Evolutionary conservation across 92 coral and sea anemone species (phyloP), one percentile per base, ranked within the genome.

Genomic region (Anthopleura xanthogrammica): DNA sequence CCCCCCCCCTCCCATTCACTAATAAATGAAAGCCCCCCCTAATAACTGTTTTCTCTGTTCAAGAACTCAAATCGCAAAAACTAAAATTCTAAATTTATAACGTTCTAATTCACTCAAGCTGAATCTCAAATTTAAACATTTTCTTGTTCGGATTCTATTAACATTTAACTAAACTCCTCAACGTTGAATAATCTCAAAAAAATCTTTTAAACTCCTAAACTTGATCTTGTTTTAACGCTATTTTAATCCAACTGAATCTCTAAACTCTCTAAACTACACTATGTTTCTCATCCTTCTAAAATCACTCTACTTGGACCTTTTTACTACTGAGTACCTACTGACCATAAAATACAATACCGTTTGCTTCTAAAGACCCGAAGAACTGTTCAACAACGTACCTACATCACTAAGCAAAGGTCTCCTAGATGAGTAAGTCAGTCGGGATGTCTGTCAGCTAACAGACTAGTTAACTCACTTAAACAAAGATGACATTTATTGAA

Each of bases 281-380:
- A n/a, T n/a, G 41, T 11, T 79, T 20, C 60, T 80, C 43, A 57
- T 0, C 20, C 60, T 40, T 46, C 48, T 40, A 42, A 66, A 36
- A 80, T 62, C 74, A 13, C 42, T 36, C 5, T 23, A 68, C 74
- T n/a, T 68, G 40, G 1, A 65, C 20, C 29, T 64, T 52, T 9
- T 60, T 70, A 55, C 55, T 36, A 50, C 42, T 80, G 46, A 19
- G 72, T 41, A 80, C 52, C 48, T 42, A 80, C 83, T 80, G 84
- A 81, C 79, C 82, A 60, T 41, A 46, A 74, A 80, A 84, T n/a
- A 62, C 55, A 74, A 54, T 77, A 66, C 79, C 88, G 52, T 75
- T 77, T 73, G 50, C 79, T 79, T 52, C 83, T 72, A 85, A 85
- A 85, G 88, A 85, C 88, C 88, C 39, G 78, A 77, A 19, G 88